Evolutionary conservation across 2,113 vertebrate genomes (phyloP), one percentile per base, ranked within the genome.

Genomic region (Anarhynchus alexandrinus): DNA sequence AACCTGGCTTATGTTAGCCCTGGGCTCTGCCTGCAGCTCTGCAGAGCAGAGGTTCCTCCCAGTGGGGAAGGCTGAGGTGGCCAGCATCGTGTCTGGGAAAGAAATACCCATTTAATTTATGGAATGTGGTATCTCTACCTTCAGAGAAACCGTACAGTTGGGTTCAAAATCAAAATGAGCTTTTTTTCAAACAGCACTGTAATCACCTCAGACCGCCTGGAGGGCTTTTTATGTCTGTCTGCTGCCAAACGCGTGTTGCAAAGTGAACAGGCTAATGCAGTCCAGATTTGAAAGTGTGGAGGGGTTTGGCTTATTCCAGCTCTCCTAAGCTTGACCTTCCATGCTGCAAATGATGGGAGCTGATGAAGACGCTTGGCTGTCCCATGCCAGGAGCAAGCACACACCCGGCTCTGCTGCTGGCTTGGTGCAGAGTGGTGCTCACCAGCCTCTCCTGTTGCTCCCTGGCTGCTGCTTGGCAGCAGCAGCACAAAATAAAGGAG

Each of bases 381-480:
- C 27, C 52, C 12, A 3, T 15, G 10, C 18, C 34, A 11, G 54
- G 54, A 32, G 22, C 1, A 1, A 45, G 54, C 54, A 20, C 12
- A 3, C 1, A 6, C 27, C 4, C 5, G 38, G 62, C 45, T 71
- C 22, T 49, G 58, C 51, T 29, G 47, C 16, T 2, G 1, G 42
- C 18, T 18, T 1, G 2, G 47, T 29, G n/a, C 76, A 12, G 29
- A n/a, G 51, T 2, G 1, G 29, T 2, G 2, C 27, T 67, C 2
- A 2, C 21, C 76, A 74, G 29, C 40, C 26, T 82, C 45, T 67
- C 22, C 38, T 47, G 52, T 51, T 61, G 47, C 38, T 86, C 30
- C 34, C 38, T 45, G n/a, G 40, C 22, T 2, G 0, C 38, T 15
- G 27, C 57, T 57, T 2, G 1, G 34, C 64, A 69, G 55, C 8